A percentile compares a stretch with the other conserved stretches of the same genome.
Evolutionary conservation across 2,113 vertebrate species (phyloP).

Genomic region (Urocynchramus pylzowi): DNA sequence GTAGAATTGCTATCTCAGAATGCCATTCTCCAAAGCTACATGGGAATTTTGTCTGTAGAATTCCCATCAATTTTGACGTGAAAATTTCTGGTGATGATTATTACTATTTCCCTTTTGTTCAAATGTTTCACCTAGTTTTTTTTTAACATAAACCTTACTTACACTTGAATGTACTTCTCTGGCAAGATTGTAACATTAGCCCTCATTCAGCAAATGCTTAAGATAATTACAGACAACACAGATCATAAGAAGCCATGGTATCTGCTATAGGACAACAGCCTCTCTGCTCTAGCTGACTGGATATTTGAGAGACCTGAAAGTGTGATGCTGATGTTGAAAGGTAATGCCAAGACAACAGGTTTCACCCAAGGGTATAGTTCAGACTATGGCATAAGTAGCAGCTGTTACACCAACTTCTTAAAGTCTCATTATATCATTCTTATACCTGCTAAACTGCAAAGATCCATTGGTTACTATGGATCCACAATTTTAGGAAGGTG

Average conservation of each 20-base stretch:
- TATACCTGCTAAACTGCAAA: background rate
- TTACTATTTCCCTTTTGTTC: background rate
- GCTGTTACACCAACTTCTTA: background rate
- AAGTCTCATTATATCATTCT: background rate
- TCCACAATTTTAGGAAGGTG: background rate
- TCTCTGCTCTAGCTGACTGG: background rate
- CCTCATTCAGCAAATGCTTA: background rate
- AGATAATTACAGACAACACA: background rate
- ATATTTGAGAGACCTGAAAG: background rate
- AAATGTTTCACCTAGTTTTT: background rate
- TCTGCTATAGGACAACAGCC: background rate
- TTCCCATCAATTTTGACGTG: background rate
- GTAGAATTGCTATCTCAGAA: background rate
- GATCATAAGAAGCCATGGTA: background rate
- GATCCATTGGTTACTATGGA: background rate
- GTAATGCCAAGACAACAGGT: background rate
- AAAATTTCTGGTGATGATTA: background rate
- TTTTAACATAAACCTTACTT: background rate
- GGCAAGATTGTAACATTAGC: background rate
- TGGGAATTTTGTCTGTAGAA: background rate
- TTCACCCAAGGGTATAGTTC: background rate
- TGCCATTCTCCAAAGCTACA: background rate
- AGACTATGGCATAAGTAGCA: background rate
- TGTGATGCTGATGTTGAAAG: rapidly evolving
- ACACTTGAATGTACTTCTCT: background rate